phyloP scores from a whole-genome alignment of 2,888 invertebrate species.

The Aleiodes leptofemur region DNA sequence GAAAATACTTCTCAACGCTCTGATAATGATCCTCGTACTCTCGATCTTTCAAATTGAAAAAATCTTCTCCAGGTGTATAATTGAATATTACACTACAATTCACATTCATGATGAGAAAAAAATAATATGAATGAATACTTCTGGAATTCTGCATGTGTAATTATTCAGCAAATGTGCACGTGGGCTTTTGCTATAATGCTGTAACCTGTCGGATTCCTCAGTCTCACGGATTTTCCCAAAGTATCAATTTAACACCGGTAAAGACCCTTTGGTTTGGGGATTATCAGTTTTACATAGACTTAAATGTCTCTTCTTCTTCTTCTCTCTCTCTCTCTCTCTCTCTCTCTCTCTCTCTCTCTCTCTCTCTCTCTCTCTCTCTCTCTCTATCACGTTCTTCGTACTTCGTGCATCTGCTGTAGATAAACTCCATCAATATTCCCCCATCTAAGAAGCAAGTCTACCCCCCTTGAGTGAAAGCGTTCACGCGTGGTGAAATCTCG shows the following conservation, averaged over 20 bases:
- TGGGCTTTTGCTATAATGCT: background rate
- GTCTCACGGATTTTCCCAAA: slow-evolving; percentile 53
- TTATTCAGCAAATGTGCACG: slow-evolving; percentile 15
- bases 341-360: no score
- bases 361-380: no score
- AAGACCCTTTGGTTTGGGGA: slow-evolving; percentile 60
- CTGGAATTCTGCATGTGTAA: background rate
- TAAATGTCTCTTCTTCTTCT: slow-evolving; percentile 54
- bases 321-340: no score
- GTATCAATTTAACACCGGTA: slow-evolving; percentile 65
- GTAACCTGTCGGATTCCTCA: slow-evolving; percentile 31
- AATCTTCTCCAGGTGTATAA: background rate
- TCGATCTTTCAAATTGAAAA: slow-evolving; percentile 12
- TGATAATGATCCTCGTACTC: slow-evolving; percentile 25
- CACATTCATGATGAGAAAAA: slow-evolving; percentile 1
- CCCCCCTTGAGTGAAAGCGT: slow-evolving; percentile 63
- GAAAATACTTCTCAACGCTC: slow-evolving; percentile 20
- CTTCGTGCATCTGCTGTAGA: slow-evolving; percentile 36
- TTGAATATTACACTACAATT: slow-evolving; percentile 9
- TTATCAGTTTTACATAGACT: slow-evolving; percentile 67
- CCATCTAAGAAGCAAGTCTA: slow-evolving; percentile 57
- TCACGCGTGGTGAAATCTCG: slow-evolving; percentile 63
- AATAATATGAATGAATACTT: slow-evolving; percentile 22
- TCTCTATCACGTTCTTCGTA: no score
- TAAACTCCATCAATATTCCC: slow-evolving; percentile 66